phyloP scores from a whole-genome alignment of 2,797 vertebrate species.

The Eulemur albifrons region DNA sequence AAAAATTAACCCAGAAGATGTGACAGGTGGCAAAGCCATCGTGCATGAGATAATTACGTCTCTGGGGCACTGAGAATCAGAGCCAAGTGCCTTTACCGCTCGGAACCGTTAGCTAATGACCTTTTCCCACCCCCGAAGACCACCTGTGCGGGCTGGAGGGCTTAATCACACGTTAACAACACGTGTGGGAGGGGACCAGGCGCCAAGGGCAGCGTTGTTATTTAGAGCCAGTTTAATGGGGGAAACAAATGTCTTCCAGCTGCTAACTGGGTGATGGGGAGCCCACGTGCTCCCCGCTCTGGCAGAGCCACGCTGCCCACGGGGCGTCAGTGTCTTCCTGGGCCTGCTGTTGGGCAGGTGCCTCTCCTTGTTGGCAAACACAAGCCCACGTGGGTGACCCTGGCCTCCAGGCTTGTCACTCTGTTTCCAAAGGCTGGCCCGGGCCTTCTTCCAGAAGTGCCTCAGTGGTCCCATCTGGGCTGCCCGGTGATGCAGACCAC shows the following conservation, averaged over 20 bases:
- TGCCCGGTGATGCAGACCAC: neutral
- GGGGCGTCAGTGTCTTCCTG: neutral
- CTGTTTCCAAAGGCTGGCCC: neutral
- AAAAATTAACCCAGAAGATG: constrained; percentile 76
- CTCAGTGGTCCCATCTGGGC: neutral
- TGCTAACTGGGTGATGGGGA: constrained; percentile 48
- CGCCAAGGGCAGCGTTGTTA: constrained; percentile 74
- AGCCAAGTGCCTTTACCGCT: constrained; percentile 76
- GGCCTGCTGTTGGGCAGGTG: neutral
- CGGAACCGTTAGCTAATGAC: constrained; percentile 59
- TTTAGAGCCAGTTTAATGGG: constrained; percentile 67
- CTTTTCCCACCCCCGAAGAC: constrained; percentile 47
- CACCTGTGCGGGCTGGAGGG: constrained; percentile 42
- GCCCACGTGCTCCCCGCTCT: neutral
- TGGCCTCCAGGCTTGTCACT: neutral
- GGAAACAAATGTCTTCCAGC: constrained; percentile 65
- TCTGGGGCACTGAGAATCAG: constrained; percentile 72
- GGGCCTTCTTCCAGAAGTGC: neutral
- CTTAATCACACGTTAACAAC: constrained; percentile 60
- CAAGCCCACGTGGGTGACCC: rapidly evolving
- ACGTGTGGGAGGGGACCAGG: constrained; percentile 35
- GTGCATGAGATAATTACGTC: constrained; percentile 80
- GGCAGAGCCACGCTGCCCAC: neutral
- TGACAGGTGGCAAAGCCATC: constrained; percentile 82
- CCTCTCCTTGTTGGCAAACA: neutral